Evolutionary conservation across 2,888 invertebrate genomes (phyloP).

Genomic region (Aradus depressus): DNA sequence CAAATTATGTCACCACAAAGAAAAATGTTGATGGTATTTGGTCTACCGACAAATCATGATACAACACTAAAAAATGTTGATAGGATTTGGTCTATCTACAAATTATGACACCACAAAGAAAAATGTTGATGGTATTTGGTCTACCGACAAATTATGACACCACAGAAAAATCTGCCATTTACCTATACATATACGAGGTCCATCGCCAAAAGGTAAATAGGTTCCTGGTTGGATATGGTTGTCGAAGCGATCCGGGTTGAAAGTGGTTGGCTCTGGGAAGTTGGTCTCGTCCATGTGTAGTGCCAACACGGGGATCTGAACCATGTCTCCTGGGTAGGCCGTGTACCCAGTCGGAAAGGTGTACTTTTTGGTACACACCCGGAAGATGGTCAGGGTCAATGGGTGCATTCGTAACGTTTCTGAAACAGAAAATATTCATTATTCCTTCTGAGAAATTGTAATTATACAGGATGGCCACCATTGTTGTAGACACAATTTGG

Average conservation of each 20-base stretch:
- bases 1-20: too few species aligned
- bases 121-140: too few species aligned
- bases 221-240: background rate
- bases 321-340: background rate
- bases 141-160: too few species aligned
- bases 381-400: background rate
- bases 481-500: too few species aligned
- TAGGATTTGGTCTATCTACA: too few species aligned
- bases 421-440: background rate
- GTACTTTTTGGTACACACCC: constrained; percentile 9
- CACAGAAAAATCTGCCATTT: background rate
- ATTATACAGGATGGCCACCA: too few species aligned
- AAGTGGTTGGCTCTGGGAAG: constrained; percentile 1
- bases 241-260: constrained; percentile 14
- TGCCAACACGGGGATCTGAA: constrained; percentile 7
- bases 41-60: too few species aligned
- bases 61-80: too few species aligned
- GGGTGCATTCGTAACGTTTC: constrained; percentile 16
- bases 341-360: constrained; percentile 7
- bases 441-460: too few species aligned
- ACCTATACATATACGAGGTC: constrained; percentile 15
- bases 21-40: too few species aligned
- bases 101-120: too few species aligned
- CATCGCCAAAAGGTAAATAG: constrained; percentile 14
- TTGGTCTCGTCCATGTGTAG: constrained; percentile 2